Conservation (phyloP, 1,140 invertebrate species). For the Gryllus bimaculatus region DNA sequence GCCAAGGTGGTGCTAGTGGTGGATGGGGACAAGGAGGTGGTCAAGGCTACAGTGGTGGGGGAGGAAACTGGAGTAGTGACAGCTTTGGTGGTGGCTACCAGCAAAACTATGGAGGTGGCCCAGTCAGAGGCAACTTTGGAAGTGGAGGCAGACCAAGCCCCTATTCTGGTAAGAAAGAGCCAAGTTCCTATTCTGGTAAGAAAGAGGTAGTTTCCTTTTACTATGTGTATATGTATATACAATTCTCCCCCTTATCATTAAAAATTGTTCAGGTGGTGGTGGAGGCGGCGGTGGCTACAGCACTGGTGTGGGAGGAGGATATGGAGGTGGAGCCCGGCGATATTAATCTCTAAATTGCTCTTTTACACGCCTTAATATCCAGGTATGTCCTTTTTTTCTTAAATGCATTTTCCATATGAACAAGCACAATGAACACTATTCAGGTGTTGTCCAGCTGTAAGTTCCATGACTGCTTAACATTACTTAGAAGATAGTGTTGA, state of each 20-base stretch:
- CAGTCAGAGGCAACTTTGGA: slow-evolving; percentile 39
- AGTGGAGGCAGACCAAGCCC: slow-evolving; percentile 19
- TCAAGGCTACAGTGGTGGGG: slow-evolving; percentile 33
- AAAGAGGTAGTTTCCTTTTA: not conserved
- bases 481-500: not conserved
- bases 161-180: slow-evolving; percentile 12
- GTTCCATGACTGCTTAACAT: not conserved
- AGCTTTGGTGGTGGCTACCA: slow-evolving; percentile 66
- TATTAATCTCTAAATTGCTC: slow-evolving; percentile 6
- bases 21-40: slow-evolving; percentile 31
- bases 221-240: not conserved
- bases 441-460: not conserved
- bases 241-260: not conserved
- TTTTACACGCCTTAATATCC: not conserved
- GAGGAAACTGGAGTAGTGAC: slow-evolving; percentile 47
- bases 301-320: slow-evolving; percentile 20
- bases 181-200: not conserved
- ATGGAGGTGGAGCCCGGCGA: slow-evolving; percentile 23
- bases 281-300: slow-evolving; percentile 20
- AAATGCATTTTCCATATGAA: not conserved
- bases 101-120: slow-evolving; percentile 60
- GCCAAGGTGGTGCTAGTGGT: slow-evolving; percentile 28
- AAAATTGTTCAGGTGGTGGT: slow-evolving; percentile 10
- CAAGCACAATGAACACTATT: too few relatives aligned
- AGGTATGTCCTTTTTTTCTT: not conserved